Evolutionary conservation across 2,888 invertebrate genomes (phyloP), one percentile per base, ranked within the genome.

Genomic region (Eupithecia subumbrata): DNA sequence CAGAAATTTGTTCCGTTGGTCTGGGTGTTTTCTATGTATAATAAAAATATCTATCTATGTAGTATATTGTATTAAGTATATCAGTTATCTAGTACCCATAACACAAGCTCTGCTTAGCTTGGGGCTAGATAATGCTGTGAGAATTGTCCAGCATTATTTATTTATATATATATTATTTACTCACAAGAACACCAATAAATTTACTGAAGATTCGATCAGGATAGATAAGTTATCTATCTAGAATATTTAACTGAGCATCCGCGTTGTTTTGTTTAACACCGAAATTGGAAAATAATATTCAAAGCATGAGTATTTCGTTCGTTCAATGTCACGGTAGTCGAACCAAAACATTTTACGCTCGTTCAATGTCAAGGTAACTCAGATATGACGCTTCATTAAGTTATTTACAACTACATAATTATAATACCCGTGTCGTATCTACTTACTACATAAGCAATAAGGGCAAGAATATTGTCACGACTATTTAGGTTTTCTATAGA

Each of bases 331-430:
- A 70, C 43, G 60, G 30, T 72, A 64, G 68, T 63, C 69, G 12
- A 75, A 69, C 66, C 48, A 73, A 68, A 43, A 48, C 30, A 64
- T 30, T 45, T 64, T 60, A n/a, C 52, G 22, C 25, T 71, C 45
- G 25, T 66, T 43, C 76, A 73, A 71, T 56, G 72, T 76, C 70
- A 76, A 70, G 76, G 30, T 30, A 30, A 30, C 1, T 30, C 30
- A 30, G 73, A 40, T 5, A 40, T 30, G 34, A 34, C 64, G 64
- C 34, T 34, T 18, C 7, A 22, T 63, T 8, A 37, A 37, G 25
- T 63, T 16, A 30, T 63, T 30, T 63, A 63, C 5, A 18, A 60
- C 12, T 22, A 60, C 12, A 40, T 40, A 40, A 11, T 60, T 60
- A 60, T 22, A 60, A 60, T 25, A 60, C 11, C 11, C 52, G 52